These are phyloP conservation scores for Triops longicaudatus DNA, from an alignment of 1,140 invertebrate genomes.

Conservation along the genomic window DNA sequence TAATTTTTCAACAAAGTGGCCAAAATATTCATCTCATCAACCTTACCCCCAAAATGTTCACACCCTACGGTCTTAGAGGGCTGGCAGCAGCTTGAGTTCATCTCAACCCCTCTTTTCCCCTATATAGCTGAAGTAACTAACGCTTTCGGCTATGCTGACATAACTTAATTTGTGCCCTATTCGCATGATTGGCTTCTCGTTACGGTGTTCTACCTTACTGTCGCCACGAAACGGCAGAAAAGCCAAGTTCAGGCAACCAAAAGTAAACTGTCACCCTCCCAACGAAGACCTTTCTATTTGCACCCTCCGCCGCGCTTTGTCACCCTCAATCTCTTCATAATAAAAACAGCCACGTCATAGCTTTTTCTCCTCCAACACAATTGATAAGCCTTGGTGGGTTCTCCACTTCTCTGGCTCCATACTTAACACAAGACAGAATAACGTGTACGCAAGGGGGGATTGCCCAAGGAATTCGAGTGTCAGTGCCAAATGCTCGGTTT, in stretches of 20 bases:
- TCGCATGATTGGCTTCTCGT: constrained; percentile 14
- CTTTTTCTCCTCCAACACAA: background rate
- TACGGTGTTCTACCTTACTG: background rate
- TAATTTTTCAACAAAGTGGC: background rate
- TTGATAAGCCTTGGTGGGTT: background rate
- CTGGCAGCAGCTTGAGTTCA: background rate
- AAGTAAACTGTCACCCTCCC: background rate
- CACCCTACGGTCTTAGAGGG: background rate
- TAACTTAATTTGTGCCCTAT: constrained; percentile 8
- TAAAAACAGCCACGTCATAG: constrained; percentile 5
- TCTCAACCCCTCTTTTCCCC: background rate
- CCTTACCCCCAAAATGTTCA: background rate
- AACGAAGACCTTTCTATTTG: background rate
- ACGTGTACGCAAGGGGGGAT: background rate
- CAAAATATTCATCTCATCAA: background rate
- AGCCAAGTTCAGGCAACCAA: background rate
- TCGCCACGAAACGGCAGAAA: background rate
- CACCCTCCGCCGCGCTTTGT: background rate
- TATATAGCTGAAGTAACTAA: background rate
- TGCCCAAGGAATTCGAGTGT: background rate
- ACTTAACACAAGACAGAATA: background rate
- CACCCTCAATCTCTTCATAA: constrained; percentile 10
- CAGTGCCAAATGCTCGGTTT: background rate
- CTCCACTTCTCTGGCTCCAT: background rate
- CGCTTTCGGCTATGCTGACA: background rate